Percentiles rank a stretch among this genome's conserved stretches.
Evolutionary conservation across 2,797 vertebrate genomes (phyloP).

Genomic region (Enteromius radiatus): DNA sequence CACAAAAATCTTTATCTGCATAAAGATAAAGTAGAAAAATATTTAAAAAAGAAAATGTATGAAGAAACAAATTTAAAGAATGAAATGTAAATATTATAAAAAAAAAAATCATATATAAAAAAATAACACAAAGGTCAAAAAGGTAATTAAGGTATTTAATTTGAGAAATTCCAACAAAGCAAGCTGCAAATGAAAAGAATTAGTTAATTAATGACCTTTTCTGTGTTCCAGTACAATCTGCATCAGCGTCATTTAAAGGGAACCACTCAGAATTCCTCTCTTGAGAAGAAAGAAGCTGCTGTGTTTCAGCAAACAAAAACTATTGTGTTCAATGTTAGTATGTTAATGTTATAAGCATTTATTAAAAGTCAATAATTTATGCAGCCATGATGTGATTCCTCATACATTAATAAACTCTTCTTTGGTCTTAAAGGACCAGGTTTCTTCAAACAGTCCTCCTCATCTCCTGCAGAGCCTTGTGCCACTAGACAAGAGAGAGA

Average conservation of each 20-base stretch:
- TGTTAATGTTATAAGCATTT: not conserved
- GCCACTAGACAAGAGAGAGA: constrained; percentile 21
- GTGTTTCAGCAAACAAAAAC: constrained; percentile 41
- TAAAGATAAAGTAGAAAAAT: too few species aligned
- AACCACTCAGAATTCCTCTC: constrained; percentile 7
- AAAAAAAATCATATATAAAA: not conserved
- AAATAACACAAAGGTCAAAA: not conserved
- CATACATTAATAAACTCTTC: not conserved
- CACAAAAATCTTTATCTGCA: too few species aligned
- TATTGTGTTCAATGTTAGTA: constrained; percentile 61
- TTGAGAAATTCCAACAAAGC: not conserved
- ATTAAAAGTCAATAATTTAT: not conserved
- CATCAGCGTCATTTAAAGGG: constrained; percentile 57
- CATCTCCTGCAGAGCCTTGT: constrained; percentile 47
- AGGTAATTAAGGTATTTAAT: not conserved
- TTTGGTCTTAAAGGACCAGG: constrained; percentile 25
- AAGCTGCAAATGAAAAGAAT: not conserved
- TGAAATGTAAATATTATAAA: not conserved
- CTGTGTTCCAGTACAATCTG: constrained; percentile 53
- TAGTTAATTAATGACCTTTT: not conserved
- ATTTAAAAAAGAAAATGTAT: too few species aligned
- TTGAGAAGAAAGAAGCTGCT: constrained; percentile 44
- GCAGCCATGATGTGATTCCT: not conserved
- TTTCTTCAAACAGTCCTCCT: constrained; percentile 13
- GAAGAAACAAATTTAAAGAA: not conserved